Evolutionary conservation across 2,797 vertebrate genomes (phyloP), one percentile per base, ranked within the genome.

Genomic region (Carcharodon carcharias): DNA sequence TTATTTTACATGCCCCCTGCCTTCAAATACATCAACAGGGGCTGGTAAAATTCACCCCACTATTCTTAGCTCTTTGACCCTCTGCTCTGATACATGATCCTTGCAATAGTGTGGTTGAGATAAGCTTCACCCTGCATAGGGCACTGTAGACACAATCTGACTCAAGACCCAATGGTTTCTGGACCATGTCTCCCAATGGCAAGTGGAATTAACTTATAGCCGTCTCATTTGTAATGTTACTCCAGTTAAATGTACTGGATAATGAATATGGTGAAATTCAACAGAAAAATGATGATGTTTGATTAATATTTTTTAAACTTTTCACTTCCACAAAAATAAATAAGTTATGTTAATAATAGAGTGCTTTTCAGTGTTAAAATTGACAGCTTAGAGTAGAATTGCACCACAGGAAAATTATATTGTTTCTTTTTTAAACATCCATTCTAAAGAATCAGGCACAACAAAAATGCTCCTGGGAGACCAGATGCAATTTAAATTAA

Each of bases 381-480:
- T 40, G 58, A 92, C 89, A 92, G 58, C 58, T 61, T 63, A 63
- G 16, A 92, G 89, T 92, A 92, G 89, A n/a, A 58, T 31, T 92
- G 31, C 58, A 18, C 12, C 89, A 40, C 35, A 61, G 6, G 31
- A 92, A n/a, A 92, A 63, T 92, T 63, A 92, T n/a, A 40, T 63
- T 93, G 91, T 93, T 93, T 18, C 91, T 93, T 67, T 93, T 93
- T 93, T 93, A 18, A 93, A 93, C n/a, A 28, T 67, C 91, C 63
- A 67, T 93, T 93, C 45, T 45, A 45, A 93, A 93, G 91, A 93
- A 93, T 40, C 61, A n/a, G n/a, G n/a, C 61, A 93, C 61, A 93
- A 93, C 63, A 93, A 93, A 65, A 93, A n/a, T 67, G 63, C n/a
- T 93, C 91, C 61, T 65, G 63, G 63, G 91, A 93, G 61, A 93